These are phyloP conservation scores for Argyrosomus japonicus DNA, from an alignment of 2,113 vertebrate genomes.

Conservation along the genomic window DNA sequence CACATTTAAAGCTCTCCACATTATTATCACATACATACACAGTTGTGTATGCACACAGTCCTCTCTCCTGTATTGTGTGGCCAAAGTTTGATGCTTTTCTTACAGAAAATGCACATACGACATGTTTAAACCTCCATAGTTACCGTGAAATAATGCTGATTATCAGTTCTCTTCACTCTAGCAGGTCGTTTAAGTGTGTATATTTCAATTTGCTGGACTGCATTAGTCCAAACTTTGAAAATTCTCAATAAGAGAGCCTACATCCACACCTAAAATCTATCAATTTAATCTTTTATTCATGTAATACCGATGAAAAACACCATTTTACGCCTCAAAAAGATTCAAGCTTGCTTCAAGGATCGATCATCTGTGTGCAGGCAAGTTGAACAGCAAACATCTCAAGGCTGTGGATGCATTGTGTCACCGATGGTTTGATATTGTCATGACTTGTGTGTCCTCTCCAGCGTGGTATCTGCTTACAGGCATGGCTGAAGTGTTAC, in stretches of 20 bases:
- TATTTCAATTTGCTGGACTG: neutral
- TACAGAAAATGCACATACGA: neutral
- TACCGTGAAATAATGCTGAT: neutral
- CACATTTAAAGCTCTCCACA: neutral
- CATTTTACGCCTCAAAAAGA: neutral
- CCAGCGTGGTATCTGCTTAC: neutral
- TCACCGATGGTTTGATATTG: neutral
- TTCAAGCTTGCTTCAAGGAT: neutral
- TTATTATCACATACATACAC: neutral
- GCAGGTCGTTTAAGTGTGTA: neutral
- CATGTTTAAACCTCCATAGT: neutral
- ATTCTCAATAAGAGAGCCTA: neutral
- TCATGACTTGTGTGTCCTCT: neutral
- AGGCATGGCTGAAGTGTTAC: neutral
- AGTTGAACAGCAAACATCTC: neutral
- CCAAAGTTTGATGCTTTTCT: neutral
- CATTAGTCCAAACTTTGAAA: neutral
- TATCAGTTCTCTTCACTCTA: neutral
- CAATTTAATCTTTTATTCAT: neutral
- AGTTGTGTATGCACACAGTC: neutral
- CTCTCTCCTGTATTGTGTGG: neutral
- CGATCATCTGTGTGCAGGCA: neutral
- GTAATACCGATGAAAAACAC: neutral
- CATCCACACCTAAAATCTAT: neutral
- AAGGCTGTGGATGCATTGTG: neutral